Conservation (phyloP, 2,888 invertebrate genomes). For the Nemurella pictetii region DNA sequence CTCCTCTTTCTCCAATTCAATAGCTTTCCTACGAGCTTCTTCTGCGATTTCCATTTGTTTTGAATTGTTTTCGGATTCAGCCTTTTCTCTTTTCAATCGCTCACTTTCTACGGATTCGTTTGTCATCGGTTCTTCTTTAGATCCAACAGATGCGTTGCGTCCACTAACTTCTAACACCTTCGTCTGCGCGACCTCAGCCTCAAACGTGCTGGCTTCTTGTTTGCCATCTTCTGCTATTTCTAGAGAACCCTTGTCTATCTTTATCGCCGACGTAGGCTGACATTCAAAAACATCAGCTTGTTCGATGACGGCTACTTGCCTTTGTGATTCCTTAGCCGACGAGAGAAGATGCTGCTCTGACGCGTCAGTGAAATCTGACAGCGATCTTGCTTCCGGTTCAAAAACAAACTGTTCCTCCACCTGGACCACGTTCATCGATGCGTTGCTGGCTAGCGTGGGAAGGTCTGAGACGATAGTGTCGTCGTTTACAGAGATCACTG, state of each 20-base stretch:
- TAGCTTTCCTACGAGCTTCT: conserved; percentile 8
- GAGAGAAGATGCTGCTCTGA: background rate
- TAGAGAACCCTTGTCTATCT: conserved; percentile 38
- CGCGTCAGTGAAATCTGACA: conserved; percentile 38
- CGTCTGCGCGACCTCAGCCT: background rate
- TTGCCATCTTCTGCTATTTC: conserved; percentile 42
- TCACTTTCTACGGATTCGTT: conserved; percentile 16
- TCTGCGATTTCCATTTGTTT: conserved; percentile 1
- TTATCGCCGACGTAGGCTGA: background rate
- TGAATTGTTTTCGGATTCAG: background rate
- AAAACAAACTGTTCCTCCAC: conserved; percentile 39
- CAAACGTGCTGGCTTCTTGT: conserved; percentile 20
- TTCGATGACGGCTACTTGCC: background rate
- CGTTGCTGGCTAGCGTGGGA: conserved; percentile 36
- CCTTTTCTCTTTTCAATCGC: background rate
- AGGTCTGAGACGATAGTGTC: conserved; percentile 37
- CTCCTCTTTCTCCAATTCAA: background rate
- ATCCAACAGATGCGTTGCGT: background rate
- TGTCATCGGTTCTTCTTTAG: background rate
- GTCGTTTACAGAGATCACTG: conserved; percentile 46
- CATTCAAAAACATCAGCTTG: background rate
- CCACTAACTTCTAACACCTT: background rate
- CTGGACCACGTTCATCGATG: conserved; percentile 32
- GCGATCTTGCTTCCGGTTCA: conserved; percentile 38
- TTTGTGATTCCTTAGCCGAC: background rate